Evolutionary conservation across 2,797 vertebrate genomes (phyloP).

Genomic region (Dromococcyx pavoninus): DNA sequence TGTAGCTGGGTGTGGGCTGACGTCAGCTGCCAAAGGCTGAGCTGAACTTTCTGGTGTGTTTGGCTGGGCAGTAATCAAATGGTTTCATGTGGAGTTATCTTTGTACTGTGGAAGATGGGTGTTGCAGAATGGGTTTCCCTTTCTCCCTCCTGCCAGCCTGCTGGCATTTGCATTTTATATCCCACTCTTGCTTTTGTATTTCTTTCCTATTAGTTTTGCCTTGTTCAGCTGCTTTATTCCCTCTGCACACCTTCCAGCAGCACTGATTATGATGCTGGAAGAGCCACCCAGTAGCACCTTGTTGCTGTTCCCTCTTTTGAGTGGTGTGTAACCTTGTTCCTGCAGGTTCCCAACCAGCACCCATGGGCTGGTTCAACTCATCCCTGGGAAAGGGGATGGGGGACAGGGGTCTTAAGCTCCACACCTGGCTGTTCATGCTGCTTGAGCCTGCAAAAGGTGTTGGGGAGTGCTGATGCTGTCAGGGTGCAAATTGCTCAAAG

Average conservation of each 20-base stretch:
- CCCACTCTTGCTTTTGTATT: neutral
- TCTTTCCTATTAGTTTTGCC: neutral
- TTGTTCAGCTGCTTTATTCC: neutral
- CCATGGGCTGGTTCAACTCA: neutral
- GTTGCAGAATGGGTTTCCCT: neutral
- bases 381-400: neutral
- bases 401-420: neutral
- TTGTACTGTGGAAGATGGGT: neutral
- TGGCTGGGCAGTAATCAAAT: neutral
- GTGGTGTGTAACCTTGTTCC: neutral
- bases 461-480: neutral
- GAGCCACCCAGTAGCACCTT: neutral
- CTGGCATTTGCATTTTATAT: neutral
- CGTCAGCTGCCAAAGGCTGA: neutral
- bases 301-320: neutral
- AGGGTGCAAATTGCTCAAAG: neutral
- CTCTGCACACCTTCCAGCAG: neutral
- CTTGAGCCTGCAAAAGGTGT: too few relatives aligned
- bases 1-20: neutral
- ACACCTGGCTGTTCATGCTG: neutral
- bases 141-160: neutral
- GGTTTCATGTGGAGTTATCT: neutral
- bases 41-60: neutral
- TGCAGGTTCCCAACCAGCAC: accelerated
- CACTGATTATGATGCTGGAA: neutral